Evolutionary conservation across 2,888 invertebrate species (phyloP).

Genomic region (Taphrorychus bicolor): DNA sequence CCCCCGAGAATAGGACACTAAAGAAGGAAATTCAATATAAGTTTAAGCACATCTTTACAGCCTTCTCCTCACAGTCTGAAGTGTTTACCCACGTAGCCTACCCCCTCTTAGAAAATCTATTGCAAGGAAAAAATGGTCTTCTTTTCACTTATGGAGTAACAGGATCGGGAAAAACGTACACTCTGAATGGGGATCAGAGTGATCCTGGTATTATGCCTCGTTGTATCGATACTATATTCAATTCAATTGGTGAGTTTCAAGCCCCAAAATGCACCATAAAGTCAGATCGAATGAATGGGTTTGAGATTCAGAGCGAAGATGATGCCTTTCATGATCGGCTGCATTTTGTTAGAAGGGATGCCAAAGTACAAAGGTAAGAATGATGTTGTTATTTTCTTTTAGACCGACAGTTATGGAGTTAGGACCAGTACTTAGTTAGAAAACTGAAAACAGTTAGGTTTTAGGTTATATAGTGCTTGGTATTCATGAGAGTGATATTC

Average conservation of each 20-base stretch:
- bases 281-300: constrained; percentile 93
- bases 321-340: constrained; percentile 80
- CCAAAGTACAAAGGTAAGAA: constrained; percentile 37
- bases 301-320: constrained; percentile 86
- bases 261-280: constrained; percentile 91
- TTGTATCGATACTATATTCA: constrained; percentile 90
- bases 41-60: constrained; percentile 87
- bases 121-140: constrained; percentile 90
- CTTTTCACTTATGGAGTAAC: constrained; percentile 98
- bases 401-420: background rate
- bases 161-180: constrained; percentile 96
- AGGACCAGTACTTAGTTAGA: too few species aligned
- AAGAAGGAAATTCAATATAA: constrained; percentile 75
- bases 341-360: background rate
- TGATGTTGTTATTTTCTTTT: background rate
- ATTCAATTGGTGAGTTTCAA: constrained; percentile 83
- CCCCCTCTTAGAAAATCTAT: constrained; percentile 85
- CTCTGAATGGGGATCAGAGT: constrained; percentile 81
- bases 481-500: too few species aligned
- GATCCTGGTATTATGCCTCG: constrained; percentile 89
- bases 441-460: too few species aligned
- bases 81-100: constrained; percentile 84
- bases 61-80: constrained; percentile 79
- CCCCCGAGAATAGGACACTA: constrained; percentile 55
- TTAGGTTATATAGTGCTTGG: too few species aligned